Evolutionary conservation across 2,113 vertebrate genomes (phyloP).

Genomic region (Ia io): DNA sequence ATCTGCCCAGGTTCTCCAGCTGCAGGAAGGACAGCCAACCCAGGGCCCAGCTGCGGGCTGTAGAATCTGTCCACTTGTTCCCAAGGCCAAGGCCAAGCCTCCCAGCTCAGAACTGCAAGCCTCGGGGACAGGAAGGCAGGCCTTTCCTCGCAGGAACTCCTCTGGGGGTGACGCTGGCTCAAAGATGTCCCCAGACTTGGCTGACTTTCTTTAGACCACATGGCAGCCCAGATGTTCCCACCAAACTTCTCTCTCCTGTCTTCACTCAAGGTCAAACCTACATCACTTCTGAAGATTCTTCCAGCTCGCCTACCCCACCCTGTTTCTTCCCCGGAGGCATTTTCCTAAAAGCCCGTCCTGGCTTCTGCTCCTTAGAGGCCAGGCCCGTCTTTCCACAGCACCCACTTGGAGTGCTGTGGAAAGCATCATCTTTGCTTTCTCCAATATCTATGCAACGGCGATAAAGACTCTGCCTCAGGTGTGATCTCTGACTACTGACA

Average conservation of each 20-base stretch:
- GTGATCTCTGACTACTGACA: not conserved
- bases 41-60: too few relatives aligned
- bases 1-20: not conserved
- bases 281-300: not conserved
- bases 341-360: not conserved
- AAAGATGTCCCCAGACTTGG: not conserved
- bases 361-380: not conserved
- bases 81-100: not conserved
- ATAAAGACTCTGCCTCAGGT: not conserved
- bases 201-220: not conserved
- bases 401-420: not conserved
- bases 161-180: not conserved
- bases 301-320: not conserved
- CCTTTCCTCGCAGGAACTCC: too few relatives aligned
- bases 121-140: not conserved
- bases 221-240: not conserved
- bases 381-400: not conserved
- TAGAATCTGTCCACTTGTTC: not conserved
- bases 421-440: not conserved
- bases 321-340: not conserved
- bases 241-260: not conserved
- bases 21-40: fast-evolving
- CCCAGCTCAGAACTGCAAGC: not conserved
- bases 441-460: not conserved
- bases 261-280: not conserved